phyloP scores from a whole-genome alignment of 2,888 invertebrate genomes.

The Epinotia nisella region DNA sequence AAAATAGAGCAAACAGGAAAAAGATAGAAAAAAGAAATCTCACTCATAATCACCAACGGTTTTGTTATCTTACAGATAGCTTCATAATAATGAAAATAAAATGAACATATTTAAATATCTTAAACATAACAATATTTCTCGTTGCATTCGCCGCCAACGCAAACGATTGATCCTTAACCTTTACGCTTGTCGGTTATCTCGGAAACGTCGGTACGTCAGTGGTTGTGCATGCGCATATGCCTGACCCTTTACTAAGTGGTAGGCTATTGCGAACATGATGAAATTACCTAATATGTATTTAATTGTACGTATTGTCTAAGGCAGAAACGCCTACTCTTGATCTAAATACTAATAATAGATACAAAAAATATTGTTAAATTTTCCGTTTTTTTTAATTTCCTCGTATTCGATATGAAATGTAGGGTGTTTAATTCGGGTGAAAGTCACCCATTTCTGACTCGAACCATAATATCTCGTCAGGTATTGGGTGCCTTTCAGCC shows the following conservation, averaged over 20 bases:
- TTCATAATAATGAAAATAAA: conserved; percentile 1
- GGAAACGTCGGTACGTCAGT: conserved; percentile 6
- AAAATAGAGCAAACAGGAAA: neutral
- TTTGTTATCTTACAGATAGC: neutral
- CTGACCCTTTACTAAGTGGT: conserved; percentile 14
- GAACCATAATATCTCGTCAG: too few species aligned
- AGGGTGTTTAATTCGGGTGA: too few species aligned
- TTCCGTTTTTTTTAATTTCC: too few species aligned
- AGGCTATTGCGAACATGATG: conserved; percentile 10
- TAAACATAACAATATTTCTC: neutral
- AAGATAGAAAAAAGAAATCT: neutral
- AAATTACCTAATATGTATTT: conserved; percentile 9
- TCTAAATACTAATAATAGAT: too few species aligned
- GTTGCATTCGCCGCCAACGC: neutral
- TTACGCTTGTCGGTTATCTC: conserved; percentile 1
- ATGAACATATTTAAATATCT: neutral
- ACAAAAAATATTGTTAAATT: too few species aligned
- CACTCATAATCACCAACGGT: neutral
- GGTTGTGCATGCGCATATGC: conserved; percentile 7
- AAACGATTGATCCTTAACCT: conserved; percentile 27
- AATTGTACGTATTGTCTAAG: neutral
- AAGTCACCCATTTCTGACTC: too few species aligned
- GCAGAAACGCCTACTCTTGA: too few species aligned
- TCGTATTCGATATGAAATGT: too few species aligned
- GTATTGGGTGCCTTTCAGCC: too few species aligned